Conservation (phyloP, 1,140 invertebrate species). For the Pentalonia nigronervosa region DNA sequence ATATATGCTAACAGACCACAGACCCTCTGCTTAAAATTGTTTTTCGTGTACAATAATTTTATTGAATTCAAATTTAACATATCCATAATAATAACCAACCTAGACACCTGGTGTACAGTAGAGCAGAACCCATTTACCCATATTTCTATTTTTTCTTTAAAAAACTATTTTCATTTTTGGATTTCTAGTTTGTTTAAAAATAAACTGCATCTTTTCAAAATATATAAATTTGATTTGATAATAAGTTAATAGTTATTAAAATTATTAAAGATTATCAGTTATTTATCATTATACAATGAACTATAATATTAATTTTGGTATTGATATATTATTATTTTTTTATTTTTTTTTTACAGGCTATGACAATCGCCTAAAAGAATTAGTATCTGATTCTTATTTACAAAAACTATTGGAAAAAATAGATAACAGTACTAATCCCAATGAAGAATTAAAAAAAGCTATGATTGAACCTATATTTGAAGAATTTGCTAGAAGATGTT, state of each 20-base stretch:
- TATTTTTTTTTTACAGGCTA: conserved; percentile 29
- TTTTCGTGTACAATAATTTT: too few species aligned
- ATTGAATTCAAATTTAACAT: too few species aligned
- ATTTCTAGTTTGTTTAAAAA: not conserved
- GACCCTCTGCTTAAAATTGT: too few species aligned
- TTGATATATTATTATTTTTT: not conserved
- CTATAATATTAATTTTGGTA: not conserved
- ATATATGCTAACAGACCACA: too few species aligned
- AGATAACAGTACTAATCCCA: conserved; percentile 45
- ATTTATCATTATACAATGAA: too few species aligned
- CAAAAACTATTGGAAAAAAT: conserved; percentile 47
- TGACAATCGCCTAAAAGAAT: conserved; percentile 44
- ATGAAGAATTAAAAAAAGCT: conserved; percentile 49
- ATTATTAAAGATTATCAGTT: not conserved
- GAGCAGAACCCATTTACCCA: too few species aligned
- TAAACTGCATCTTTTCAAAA: not conserved
- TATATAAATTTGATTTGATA: not conserved
- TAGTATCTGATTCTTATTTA: conserved; percentile 42
- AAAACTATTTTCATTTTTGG: not conserved
- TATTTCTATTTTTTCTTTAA: not conserved
- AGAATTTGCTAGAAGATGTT: conserved; percentile 46
- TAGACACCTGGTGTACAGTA: too few species aligned
- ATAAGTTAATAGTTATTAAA: not conserved
- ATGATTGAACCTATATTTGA: conserved; percentile 51
- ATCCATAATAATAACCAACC: too few species aligned